Conservation (phyloP, 1,140 invertebrate species). For the Drosophila orena region DNA sequence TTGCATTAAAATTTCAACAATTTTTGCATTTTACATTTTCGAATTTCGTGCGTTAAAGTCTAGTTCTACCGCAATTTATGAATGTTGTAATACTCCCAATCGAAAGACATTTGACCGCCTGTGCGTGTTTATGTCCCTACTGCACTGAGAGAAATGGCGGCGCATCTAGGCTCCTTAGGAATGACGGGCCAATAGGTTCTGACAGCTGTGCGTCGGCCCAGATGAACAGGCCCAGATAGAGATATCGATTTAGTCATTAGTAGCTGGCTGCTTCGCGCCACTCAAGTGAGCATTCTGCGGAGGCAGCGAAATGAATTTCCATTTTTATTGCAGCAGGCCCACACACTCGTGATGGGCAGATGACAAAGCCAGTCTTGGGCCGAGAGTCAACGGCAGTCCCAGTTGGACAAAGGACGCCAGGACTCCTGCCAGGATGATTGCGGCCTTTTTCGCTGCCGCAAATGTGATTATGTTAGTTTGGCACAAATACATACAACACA, state of each 20-base stretch:
- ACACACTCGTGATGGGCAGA: constrained; percentile 28
- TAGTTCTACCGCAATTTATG: background rate
- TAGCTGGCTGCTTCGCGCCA: constrained; percentile 33
- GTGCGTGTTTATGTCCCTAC: background rate
- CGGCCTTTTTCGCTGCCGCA: constrained; percentile 6
- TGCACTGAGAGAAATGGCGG: background rate
- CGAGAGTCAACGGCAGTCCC: constrained; percentile 14
- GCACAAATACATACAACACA: constrained; percentile 20
- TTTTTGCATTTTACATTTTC: constrained; percentile 52
- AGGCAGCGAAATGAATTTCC: constrained; percentile 70
- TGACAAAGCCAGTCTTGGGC: constrained; percentile 32
- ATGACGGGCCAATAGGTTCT: constrained; percentile 41
- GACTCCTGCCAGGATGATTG: constrained; percentile 37
- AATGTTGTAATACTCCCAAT: background rate
- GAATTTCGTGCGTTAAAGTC: no score
- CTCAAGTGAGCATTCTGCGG: constrained; percentile 56
- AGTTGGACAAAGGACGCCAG: constrained; percentile 14
- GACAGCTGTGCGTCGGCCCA: constrained; percentile 55
- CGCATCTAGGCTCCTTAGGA: constrained; percentile 40
- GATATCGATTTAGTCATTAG: constrained; percentile 82
- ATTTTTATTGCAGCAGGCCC: constrained; percentile 65
- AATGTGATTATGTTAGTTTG: constrained; percentile 55
- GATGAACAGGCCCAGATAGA: constrained; percentile 55
- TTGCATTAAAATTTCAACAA: constrained; percentile 53
- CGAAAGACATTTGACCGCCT: background rate